A percentile compares a stretch with the other conserved stretches of the same genome.
Evolutionary conservation across 2,888 invertebrate genomes (phyloP).

Genomic region (Spisula subtruncata): DNA sequence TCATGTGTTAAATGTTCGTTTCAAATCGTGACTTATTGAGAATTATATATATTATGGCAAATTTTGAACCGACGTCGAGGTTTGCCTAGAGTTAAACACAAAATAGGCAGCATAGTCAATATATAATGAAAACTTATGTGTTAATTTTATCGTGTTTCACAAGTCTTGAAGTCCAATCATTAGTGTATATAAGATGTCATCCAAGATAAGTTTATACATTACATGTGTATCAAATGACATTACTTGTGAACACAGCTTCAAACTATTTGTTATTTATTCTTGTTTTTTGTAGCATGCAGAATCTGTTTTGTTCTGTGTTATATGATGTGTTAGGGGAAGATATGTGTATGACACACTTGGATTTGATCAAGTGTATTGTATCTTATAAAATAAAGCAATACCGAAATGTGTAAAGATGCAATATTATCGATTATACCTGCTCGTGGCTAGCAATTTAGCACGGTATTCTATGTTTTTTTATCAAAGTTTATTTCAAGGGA

Average conservation of each 20-base stretch:
- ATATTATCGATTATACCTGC: constrained; percentile 21
- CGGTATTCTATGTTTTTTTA: background rate
- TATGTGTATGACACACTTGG: constrained; percentile 26
- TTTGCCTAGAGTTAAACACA: constrained; percentile 37
- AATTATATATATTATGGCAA: constrained; percentile 42
- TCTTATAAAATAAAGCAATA: constrained; percentile 43
- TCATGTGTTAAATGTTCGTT: constrained; percentile 16
- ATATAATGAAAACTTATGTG: constrained; percentile 31
- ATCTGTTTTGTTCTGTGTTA: constrained; percentile 18
- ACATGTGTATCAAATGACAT: constrained; percentile 40
- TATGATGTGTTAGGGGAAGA: constrained; percentile 29
- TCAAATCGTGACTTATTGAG: constrained; percentile 33
- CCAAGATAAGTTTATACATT: constrained; percentile 16
- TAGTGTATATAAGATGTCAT: constrained; percentile 46
- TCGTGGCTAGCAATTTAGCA: background rate
- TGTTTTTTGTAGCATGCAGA: constrained; percentile 29
- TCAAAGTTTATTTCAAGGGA: background rate
- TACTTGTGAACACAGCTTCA: constrained; percentile 36
- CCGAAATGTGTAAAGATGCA: constrained; percentile 35
- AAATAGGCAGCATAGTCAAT: constrained; percentile 45
- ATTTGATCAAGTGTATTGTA: constrained; percentile 28
- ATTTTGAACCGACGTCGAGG: constrained; percentile 39
- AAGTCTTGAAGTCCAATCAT: constrained; percentile 39
- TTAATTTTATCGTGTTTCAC: constrained; percentile 20
- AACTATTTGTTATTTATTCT: constrained; percentile 47